Evolutionary conservation across 2,888 invertebrate genomes (phyloP), one percentile per base, ranked within the genome.

Genomic region (Lordiphosa andalusiaca): DNA sequence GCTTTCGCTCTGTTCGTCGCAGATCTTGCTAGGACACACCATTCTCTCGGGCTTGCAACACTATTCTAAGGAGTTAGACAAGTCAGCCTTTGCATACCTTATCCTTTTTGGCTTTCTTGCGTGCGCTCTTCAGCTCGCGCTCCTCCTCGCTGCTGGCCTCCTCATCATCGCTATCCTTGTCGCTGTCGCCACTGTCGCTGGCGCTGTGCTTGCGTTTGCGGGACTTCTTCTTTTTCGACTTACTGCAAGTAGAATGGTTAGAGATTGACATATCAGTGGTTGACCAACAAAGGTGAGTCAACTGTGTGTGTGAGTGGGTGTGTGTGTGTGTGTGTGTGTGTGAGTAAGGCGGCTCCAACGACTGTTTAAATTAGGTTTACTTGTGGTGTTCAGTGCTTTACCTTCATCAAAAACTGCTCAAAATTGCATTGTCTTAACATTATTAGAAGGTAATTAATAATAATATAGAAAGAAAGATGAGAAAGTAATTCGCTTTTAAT

Each of bases 181-280:
- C 87, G 48, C 80, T 85, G 55, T 90, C 91, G 71, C 55, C 76
- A 48, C 91, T 91, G 30, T 86, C 91, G 6, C 86, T 85, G 57
- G 90, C 90, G 25, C 91, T 91, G 6, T 66, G 88, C 70, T 91
- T 91, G 5, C 90, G 90, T 25, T 92, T 92, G 54, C 91, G 91
- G 37, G 91, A 91, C 47, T 92, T 91, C 82, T 92, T 92, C 89
- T 92, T 92, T 92, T 92, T 89, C 30, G 88, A 85, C 60, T 88
- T 89, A 80, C 87, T 86, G 84, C 72, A 88, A 87, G 61, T 85
- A 86, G 59, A 84, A 64, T 62, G 42, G 40, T 39, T 30, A 19
- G 1, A 40, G 37, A 19, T 23, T 12, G 25, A 10, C 30, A 10
- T 44, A 10, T 30, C 30, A 16, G 10, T 44, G 4, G 13, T 10